Percentiles rank a stretch among this genome's conserved stretches.
These are phyloP conservation scores for Pyrrhia umbra DNA, from an alignment of 2,888 invertebrate species.

Conservation along the genomic window DNA sequence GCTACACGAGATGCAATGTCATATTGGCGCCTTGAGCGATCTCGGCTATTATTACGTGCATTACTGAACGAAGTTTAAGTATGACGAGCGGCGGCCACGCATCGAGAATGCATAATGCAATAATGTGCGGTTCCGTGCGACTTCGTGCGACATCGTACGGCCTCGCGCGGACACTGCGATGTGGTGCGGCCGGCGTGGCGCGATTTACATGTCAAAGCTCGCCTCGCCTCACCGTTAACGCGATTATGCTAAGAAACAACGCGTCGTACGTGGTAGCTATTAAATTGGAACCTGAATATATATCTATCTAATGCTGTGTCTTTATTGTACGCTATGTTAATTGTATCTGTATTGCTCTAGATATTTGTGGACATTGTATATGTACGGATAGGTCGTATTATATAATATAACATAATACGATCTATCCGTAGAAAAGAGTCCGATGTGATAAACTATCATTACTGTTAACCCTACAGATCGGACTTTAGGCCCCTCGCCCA, in stretches of 20 bases:
- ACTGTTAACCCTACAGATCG: no score
- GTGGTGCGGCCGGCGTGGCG: not conserved
- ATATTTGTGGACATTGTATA: not conserved
- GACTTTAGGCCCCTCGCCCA: no score
- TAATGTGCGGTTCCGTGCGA: constrained; percentile 21
- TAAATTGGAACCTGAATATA: constrained; percentile 38
- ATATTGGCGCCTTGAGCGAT: constrained; percentile 32
- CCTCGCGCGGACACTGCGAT: constrained; percentile 1
- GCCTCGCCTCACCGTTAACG: constrained; percentile 41
- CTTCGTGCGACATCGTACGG: constrained; percentile 10
- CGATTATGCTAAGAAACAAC: constrained; percentile 55
- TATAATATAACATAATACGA: no score
- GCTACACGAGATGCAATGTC: not conserved
- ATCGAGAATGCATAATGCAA: constrained; percentile 42
- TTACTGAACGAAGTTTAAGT: constrained; percentile 12
- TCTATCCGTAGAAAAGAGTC: no score
- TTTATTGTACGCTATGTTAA: not conserved
- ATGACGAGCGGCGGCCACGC: constrained; percentile 20
- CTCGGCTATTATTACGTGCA: constrained; percentile 43
- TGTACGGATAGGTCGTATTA: no score
- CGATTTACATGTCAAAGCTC: constrained; percentile 58
- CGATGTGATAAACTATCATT: no score
- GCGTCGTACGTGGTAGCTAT: constrained; percentile 35
- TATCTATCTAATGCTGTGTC: not conserved
- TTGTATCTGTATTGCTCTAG: not conserved